Percentiles rank a stretch among this genome's conserved stretches.
These are phyloP conservation scores for Tachina fera DNA, from an alignment of 2,888 invertebrate species.

Conservation along the genomic window DNA sequence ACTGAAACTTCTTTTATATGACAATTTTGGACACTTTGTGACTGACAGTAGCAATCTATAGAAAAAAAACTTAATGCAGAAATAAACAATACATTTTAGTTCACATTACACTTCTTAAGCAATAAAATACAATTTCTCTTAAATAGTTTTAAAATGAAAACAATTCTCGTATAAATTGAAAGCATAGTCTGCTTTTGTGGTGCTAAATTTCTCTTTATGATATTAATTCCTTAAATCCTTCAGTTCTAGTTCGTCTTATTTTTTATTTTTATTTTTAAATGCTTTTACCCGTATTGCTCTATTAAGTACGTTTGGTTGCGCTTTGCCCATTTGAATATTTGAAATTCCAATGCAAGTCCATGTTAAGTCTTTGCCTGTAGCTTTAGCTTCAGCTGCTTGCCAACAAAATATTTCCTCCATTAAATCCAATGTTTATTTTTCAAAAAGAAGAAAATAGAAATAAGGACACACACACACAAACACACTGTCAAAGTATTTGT, in stretches of 20 bases:
- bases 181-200: background rate
- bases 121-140: background rate
- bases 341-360: slow-evolving; percentile 53
- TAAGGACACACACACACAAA: slow-evolving; percentile 1
- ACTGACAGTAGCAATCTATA: too few species aligned
- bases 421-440: slow-evolving; percentile 62
- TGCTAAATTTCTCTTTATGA: slow-evolving; percentile 9
- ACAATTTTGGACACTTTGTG: too few species aligned
- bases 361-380: slow-evolving; percentile 36
- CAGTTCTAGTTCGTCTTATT: slow-evolving; percentile 2
- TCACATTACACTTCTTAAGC: too few species aligned
- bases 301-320: slow-evolving; percentile 38
- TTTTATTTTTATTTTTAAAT: background rate
- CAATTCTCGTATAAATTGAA: background rate
- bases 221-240: slow-evolving; percentile 44
- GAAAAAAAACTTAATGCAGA: too few species aligned
- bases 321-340: slow-evolving; percentile 56
- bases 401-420: slow-evolving; percentile 55
- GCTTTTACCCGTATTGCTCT: slow-evolving; percentile 7
- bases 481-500: background rate
- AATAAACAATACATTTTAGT: too few species aligned
- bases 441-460: slow-evolving; percentile 36
- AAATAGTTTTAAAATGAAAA: background rate
- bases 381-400: slow-evolving; percentile 46
- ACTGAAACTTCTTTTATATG: too few species aligned